Conservation (phyloP, 2,113 vertebrate genomes). For the Nothoprocta perdicaria region DNA sequence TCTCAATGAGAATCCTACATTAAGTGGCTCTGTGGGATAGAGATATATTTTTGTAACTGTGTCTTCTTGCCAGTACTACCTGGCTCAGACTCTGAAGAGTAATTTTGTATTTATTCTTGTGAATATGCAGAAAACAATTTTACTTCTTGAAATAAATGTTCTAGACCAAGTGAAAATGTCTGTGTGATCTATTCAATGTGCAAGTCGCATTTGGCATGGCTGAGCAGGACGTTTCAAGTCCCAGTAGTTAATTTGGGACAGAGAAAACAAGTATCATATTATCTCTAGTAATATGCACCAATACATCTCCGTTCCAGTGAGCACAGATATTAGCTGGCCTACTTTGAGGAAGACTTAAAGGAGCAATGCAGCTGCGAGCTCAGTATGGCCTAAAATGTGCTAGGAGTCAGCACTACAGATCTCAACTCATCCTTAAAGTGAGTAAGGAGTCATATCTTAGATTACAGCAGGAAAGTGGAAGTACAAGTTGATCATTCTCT, state of each 20-base stretch:
- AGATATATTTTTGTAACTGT: slow-evolving; percentile 69
- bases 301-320: not conserved
- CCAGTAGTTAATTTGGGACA: not conserved
- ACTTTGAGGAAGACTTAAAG: not conserved
- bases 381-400: too few species aligned
- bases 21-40: slow-evolving; percentile 2
- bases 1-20: not conserved
- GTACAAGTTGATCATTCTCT: not conserved
- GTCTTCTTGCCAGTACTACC: not conserved
- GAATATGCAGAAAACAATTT: slow-evolving; percentile 48
- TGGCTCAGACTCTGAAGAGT: slow-evolving; percentile 31
- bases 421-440: not conserved
- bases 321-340: not conserved
- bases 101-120: slow-evolving; percentile 72
- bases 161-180: not conserved
- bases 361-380: not conserved
- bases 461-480: not conserved
- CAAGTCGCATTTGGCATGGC: not conserved
- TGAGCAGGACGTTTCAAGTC: not conserved
- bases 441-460: not conserved
- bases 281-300: not conserved
- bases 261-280: not conserved
- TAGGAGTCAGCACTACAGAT: not conserved
- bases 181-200: not conserved
- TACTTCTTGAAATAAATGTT: slow-evolving; percentile 58